Evolutionary conservation across 2,888 invertebrate genomes (phyloP), one percentile per base, ranked within the genome.

Genomic region (Apotomis betuletana): DNA sequence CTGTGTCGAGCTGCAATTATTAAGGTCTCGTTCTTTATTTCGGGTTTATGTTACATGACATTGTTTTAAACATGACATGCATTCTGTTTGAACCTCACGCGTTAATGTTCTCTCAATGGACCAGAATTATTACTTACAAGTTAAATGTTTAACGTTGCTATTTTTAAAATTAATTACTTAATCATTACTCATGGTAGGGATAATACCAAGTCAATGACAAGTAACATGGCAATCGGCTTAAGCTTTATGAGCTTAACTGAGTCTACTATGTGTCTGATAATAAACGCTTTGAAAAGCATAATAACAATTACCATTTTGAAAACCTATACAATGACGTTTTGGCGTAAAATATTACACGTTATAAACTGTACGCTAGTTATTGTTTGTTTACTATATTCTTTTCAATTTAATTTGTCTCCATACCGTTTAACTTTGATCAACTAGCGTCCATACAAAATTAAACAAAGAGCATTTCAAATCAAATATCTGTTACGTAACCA

Each of bases 21-120:
- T 83, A 84, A 83, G 82, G 85, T 87, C 77, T 83, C 87, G 84
- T 76, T 80, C 72, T 78, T 81, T 81, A 89, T 91, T 72, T 90
- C 86, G 87, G 81, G 85, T 84, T 84, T 83, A 83, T 82, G 83
- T 78, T 81, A 78, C 81, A 79, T 63, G 67, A 72, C 67, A 67
- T 72, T 72, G 62, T 67, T 72, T 67, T 41, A 59, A 4, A 59
- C 44, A 27, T 65, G 58, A 65, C 44, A 52, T 15, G 57, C 70
- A 49, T 71, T 67, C 46, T 49, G 36, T 51, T 10, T 67, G 65
- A 51, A 67, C 64, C 55, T 27, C 55, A 27, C 36, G 46, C 64
- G 55, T 65, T 65, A 64, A 55, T 46, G 55, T 8, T 55, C 38
- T 63, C 52, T 51, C 62, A n/a, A 38, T 27, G 38, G 6, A n/a